Evolutionary conservation across 2,888 invertebrate genomes (phyloP), one percentile per base, ranked within the genome.

Genomic region (Machimus atricapillus): DNA sequence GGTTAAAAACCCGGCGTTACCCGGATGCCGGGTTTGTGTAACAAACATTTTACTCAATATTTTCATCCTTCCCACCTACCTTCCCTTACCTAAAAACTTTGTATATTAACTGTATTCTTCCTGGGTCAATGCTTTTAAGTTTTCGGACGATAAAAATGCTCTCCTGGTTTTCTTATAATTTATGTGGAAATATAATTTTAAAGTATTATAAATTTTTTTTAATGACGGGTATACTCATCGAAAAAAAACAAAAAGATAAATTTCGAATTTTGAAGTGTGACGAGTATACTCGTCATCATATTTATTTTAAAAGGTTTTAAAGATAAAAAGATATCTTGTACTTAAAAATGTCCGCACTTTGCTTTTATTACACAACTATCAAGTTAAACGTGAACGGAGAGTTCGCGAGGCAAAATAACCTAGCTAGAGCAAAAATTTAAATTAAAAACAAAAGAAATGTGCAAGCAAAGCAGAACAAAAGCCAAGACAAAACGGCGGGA

Each of bases 91-190:
- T 12, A 2, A 5, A 52, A 19, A 7, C 7, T n/a, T 52, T 52
- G 7, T 52, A 52, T 16, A 19, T 52, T 52, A 19, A n/a, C 12
- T 40, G 12, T 16, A 46, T 46, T 82, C 82, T 82, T 82, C 66
- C 82, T 82, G 58, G 82, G 82, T 82, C 82, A 82, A 82, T 82
- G 82, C 34, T 82, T 58, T 37, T 37, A n/a, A 82, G 82, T 82
- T 34, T 12, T n/a, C 52, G 46, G 16, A 3, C 52, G 52, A 43
- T 46, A 19, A 23, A 43, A 79, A 23, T 79, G 0, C 14, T 23
- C 4, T 40, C 40, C 12, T 12, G 12, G 12, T 40, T 40, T 12
- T 12, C 40, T 6, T 7, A 7, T 34, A 40, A 40, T 40, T 40
- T 7, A 34, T 7, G 34, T 7, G 7, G 0, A 34, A 9, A 40